Evolutionary conservation across 2,888 invertebrate species (phyloP).

Genomic region (Athripsodes cinereus): DNA sequence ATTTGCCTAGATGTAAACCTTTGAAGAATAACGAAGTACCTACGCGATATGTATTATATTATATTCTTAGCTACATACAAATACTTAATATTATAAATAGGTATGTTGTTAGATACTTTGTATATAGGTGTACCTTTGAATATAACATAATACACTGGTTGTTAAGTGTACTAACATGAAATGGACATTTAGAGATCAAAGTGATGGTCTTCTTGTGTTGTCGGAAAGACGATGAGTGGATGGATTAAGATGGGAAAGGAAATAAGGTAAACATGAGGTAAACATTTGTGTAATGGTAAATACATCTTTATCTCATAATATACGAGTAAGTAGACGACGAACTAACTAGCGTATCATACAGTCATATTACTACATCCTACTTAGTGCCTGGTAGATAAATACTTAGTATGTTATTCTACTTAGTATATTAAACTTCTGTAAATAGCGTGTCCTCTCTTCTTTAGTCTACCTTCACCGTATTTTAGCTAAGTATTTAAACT

Average conservation of each 20-base stretch:
- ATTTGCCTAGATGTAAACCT: no score
- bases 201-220: conserved; percentile 2
- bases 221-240: background rate
- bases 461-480: no score
- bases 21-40: no score
- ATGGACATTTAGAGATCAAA: conserved; percentile 2
- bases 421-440: background rate
- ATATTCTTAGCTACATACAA: no score
- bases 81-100: no score
- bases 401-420: background rate
- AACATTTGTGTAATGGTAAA: background rate
- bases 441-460: background rate
- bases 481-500: no score
- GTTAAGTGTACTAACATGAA: background rate
- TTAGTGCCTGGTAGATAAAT: no score
- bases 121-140: no score
- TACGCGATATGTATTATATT: no score
- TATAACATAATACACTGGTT: no score
- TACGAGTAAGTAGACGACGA: background rate
- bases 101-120: no score
- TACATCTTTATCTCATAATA: background rate
- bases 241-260: background rate
- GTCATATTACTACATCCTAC: no score
- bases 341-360: background rate
- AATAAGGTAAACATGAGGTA: background rate